Base-by-base conservation (phyloP, 2,888 invertebrate species). In the Temnothorax rugatulus region DNA sequence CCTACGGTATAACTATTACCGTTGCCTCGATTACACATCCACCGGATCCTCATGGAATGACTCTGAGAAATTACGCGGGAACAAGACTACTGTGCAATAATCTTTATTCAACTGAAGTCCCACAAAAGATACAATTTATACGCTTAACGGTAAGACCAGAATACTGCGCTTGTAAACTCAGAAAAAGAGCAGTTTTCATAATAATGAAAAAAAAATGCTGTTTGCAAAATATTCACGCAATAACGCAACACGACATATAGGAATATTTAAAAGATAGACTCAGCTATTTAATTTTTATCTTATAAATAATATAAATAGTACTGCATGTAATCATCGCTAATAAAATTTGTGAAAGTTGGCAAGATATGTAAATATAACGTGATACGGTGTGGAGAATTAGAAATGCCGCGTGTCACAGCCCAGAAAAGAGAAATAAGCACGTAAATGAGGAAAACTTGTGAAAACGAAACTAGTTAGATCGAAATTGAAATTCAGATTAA, bases 401-500 rank as follows among this genome's bases (percentile, higher is more conserved):
- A 77, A 57, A 29, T 34, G 34, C 9, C 15, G 15, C 9, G 21
- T 57, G 21, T 59, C 59, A 59, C 5, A 47, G 13, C 13, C 4
- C 7, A 21, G 29, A 68, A 13, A 50, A 47, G 9, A 15, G 25
- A 64, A 34, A 38, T 25, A 64, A 41, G 15, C 7, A 71, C 0
- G 57, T 11, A 25, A 73, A 76, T 66, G 25, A 4, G 18, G 8
- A 41, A 69, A 69, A 79, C 25, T 52, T 18, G 13, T 0, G 9
- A 47, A 66, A 54, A 38, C 8, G 18, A 44, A 64, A 57, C 41
- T n/a, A 29, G 13, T 44, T 2, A 34, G 18, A 34, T 44, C 13
- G 5, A 77, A 69, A 79, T 79, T 57, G n/a, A 15, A 57, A 69
- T 68, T 29, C 15, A 57, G 15, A 77, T 68, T 64, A 76, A 57